Conservation (phyloP, 64 coral and sea anemone genomes). For the Hydrozoanthus tunicans region DNA sequence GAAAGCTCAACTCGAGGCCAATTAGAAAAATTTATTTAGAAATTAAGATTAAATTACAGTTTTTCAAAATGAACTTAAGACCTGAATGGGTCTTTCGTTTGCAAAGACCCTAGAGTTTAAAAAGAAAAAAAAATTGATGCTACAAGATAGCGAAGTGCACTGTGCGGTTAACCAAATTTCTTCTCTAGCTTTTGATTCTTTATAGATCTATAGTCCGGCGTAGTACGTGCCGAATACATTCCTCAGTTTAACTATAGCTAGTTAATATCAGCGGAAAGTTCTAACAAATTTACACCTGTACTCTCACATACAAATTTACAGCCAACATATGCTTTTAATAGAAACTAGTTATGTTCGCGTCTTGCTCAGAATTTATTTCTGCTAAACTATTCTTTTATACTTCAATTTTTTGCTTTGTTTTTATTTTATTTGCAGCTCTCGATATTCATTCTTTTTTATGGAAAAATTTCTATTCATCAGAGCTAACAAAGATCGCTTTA, state of each 20-base stretch:
- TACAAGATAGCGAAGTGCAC: not conserved
- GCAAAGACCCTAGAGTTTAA: not conserved
- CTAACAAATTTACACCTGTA: constrained; percentile 29
- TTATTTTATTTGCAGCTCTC: not conserved
- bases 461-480: not conserved
- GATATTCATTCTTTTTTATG: not conserved
- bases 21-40: not conserved
- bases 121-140: not conserved
- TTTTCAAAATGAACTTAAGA: not conserved
- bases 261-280: not conserved
- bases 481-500: not conserved
- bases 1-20: not conserved
- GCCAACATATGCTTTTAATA: constrained; percentile 2
- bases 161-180: not conserved
- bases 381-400: too few species aligned
- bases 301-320: constrained; percentile 42
- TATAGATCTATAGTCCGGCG: not conserved
- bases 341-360: constrained; percentile 29
- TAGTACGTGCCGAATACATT: not conserved
- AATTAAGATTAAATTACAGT: not conserved
- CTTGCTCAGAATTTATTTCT: not conserved
- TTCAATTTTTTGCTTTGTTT: not conserved
- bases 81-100: not conserved
- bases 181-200: not conserved
- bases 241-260: not conserved